Percentiles rank a stretch among this genome's conserved stretches.
Conservation (phyloP, 2,888 invertebrate species). For the Taenaris catops region DNA sequence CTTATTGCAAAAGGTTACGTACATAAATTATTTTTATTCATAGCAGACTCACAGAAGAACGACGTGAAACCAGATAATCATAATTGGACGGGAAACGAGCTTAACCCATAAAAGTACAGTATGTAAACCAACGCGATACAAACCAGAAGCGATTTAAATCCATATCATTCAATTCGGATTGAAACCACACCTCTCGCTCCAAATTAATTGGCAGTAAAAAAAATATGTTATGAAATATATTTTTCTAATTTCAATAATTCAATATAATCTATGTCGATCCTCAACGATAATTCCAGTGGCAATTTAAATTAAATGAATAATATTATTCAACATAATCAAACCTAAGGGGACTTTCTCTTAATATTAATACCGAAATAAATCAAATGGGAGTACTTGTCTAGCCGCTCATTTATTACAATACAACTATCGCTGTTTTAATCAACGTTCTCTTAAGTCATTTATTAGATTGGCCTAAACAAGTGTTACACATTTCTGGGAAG, state of each 20-base stretch:
- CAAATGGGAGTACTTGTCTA: slow-evolving; percentile 10
- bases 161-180: too few relatives aligned
- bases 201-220: too few relatives aligned
- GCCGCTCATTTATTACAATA: slow-evolving; percentile 13
- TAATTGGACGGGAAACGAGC: too few relatives aligned
- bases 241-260: not conserved
- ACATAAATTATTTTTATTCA: too few relatives aligned
- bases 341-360: slow-evolving; percentile 9
- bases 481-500: slow-evolving; percentile 19
- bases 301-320: slow-evolving; percentile 9
- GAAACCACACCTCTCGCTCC: too few relatives aligned
- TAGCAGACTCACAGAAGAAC: too few relatives aligned
- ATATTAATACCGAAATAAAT: slow-evolving; percentile 14
- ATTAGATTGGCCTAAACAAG: slow-evolving; percentile 8
- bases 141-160: too few relatives aligned
- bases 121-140: too few relatives aligned
- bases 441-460: slow-evolving; percentile 14
- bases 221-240: too few relatives aligned
- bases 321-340: slow-evolving; percentile 11
- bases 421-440: slow-evolving; percentile 17
- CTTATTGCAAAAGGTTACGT: too few relatives aligned
- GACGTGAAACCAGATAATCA: too few relatives aligned
- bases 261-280: slow-evolving; percentile 1
- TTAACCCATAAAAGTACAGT: too few relatives aligned
- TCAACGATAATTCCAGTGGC: slow-evolving; percentile 11